phyloP scores from a whole-genome alignment of 2,797 vertebrate genomes.

The Mormyrops boulengeri region DNA sequence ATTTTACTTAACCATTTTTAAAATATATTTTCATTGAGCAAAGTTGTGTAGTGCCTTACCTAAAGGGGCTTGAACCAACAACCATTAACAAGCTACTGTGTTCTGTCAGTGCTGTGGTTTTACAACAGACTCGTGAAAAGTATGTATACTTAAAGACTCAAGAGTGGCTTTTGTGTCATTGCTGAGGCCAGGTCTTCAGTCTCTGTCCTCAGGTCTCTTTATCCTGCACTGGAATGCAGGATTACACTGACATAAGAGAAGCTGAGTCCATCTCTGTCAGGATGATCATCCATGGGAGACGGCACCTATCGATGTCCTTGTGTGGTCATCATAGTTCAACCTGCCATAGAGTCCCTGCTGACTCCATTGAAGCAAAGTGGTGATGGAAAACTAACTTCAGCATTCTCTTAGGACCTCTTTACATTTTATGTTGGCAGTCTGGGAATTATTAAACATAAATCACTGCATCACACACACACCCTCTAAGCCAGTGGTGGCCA shows the following conservation, averaged over 20 bases:
- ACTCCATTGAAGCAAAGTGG: constrained; percentile 11
- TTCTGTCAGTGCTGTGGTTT: not conserved
- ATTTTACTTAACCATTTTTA: not conserved
- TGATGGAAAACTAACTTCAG: not conserved
- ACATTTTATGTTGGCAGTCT: not conserved
- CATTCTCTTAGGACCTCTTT: constrained; percentile 11
- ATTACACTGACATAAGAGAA: constrained; percentile 25
- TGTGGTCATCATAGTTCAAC: constrained; percentile 21
- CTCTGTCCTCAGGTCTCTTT: constrained; percentile 27
- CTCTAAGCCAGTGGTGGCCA: not conserved
- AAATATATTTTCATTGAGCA: not conserved
- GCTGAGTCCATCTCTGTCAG: constrained; percentile 24
- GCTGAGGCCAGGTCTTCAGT: constrained; percentile 12
- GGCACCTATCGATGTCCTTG: constrained; percentile 28
- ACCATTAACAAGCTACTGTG: not conserved
- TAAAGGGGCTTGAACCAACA: not conserved
- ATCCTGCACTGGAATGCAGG: constrained; percentile 14
- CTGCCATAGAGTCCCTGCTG: constrained; percentile 16
- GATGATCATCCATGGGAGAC: constrained; percentile 26
- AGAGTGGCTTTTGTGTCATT: not conserved
- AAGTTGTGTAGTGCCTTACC: not conserved
- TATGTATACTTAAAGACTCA: not conserved
- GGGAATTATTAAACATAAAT: not conserved
- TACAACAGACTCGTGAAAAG: not conserved
- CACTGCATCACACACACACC: not conserved